These are phyloP conservation scores for Chlorodrepanis virens DNA, from an alignment of 2,113 vertebrate species.

Conservation along the genomic window DNA sequence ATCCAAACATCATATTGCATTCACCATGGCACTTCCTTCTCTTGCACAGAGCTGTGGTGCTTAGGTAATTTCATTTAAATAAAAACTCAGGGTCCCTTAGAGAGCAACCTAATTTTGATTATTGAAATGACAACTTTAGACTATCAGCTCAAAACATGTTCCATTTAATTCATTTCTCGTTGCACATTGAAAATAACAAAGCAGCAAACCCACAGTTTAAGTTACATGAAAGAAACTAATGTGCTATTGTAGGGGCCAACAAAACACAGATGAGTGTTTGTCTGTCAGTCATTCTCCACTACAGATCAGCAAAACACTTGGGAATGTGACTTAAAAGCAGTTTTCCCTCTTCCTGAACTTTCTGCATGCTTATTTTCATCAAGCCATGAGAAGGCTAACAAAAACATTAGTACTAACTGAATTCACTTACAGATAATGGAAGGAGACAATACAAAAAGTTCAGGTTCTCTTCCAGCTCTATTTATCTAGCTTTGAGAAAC, in stretches of 20 bases:
- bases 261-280: not conserved
- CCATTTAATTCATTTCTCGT: not conserved
- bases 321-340: not conserved
- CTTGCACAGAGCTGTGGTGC: not conserved
- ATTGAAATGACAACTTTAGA: not conserved
- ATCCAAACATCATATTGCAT: not conserved
- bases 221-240: not conserved
- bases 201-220: not conserved
- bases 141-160: not conserved
- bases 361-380: not conserved
- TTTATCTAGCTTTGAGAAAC: not conserved
- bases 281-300: not conserved
- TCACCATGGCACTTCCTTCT: not conserved
- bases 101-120: not conserved
- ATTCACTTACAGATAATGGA: not conserved
- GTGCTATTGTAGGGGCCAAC: accelerated
- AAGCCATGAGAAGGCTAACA: not conserved
- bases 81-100: not conserved
- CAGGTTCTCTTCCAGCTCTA: not conserved
- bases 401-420: not conserved
- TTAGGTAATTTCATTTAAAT: not conserved
- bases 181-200: not conserved
- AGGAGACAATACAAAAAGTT: not conserved
- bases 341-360: not conserved
- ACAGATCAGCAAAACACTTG: not conserved